Evolutionary conservation across 2,888 invertebrate genomes (phyloP), one percentile per base, ranked within the genome.

Genomic region (Melanostoma scalare): DNA sequence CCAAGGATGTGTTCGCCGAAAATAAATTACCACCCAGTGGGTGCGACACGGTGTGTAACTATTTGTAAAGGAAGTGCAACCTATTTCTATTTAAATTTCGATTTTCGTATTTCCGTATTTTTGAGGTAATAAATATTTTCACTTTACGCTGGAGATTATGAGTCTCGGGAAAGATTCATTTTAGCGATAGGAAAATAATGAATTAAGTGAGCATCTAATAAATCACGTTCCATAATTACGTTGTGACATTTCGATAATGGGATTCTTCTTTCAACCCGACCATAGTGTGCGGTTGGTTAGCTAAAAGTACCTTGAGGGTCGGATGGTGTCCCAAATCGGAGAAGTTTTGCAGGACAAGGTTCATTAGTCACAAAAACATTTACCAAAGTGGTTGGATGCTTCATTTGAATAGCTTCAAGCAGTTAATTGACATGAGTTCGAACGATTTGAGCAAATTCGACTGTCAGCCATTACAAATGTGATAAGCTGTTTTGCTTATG

Each of bases 21-120:
- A 82, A 82, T 44, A 82, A 82, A 82, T 77, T 53, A 55, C 81
- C 72, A 73, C 68, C 60, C 71, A 65, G 8, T n/a, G 44, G 53
- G 61, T 10, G 36, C 40, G 42, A 2, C 8, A 63, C 50, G 35
- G 56, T 48, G 65, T 81, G 81, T 72, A 72, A 72, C 72, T 61
- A 56, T 69, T 72, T 73, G 72, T 52, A 63, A 73, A 69, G 72
- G 72, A 77, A 82, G 61, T 68, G 67, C 71, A 82, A 68, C 76
- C 81, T 73, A 73, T 65, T 82, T 77, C 73, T 73, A 63, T 82
- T 77, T 77, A 69, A 77, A 77, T 73, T 58, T 58, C 33, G 40
- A 52, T 40, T 53, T 53, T 72, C 38, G 63, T 38, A n/a, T 20
- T 20, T 20, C 20, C 20, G 20, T 72, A 50, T 46, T 67, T 60